These are phyloP conservation scores for Camponotus floridanus DNA, from an alignment of 1,140 invertebrate genomes.

Conservation along the genomic window DNA sequence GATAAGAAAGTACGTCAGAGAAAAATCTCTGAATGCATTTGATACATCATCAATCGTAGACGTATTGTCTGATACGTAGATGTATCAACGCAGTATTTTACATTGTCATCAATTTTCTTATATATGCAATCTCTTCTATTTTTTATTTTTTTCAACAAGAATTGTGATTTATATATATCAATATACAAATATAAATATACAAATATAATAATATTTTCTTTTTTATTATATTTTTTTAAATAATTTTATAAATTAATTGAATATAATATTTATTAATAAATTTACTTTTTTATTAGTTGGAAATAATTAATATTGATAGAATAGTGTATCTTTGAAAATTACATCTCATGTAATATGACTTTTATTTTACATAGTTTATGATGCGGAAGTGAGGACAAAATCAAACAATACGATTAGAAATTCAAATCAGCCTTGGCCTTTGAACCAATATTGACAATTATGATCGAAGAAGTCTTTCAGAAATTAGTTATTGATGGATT, in stretches of 20 bases:
- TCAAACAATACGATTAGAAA: constrained; percentile 34
- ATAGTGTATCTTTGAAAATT: constrained; percentile 7
- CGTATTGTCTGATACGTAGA: too few relatives aligned
- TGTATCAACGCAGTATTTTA: background rate
- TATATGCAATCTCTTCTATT: too few relatives aligned
- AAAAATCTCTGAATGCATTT: background rate
- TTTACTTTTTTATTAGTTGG: background rate
- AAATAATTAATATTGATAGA: background rate
- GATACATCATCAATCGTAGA: background rate
- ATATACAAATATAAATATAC: too few relatives aligned
- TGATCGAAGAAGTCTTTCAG: constrained; percentile 16
- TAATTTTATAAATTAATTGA: background rate
- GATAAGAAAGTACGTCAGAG: background rate
- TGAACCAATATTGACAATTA: constrained; percentile 31
- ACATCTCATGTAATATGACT: background rate
- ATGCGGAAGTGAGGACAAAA: background rate
- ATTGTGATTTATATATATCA: too few relatives aligned
- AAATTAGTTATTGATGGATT: constrained; percentile 50
- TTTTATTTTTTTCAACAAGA: background rate
- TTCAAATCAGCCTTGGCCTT: background rate
- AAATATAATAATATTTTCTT: too few relatives aligned
- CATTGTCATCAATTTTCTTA: background rate
- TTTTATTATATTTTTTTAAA: background rate
- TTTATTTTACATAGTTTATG: constrained; percentile 7
- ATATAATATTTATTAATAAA: background rate